A percentile compares a stretch with the other conserved stretches of the same genome.
phyloP scores from a whole-genome alignment of 2,888 invertebrate species.

The Drosophila setosimentum region DNA sequence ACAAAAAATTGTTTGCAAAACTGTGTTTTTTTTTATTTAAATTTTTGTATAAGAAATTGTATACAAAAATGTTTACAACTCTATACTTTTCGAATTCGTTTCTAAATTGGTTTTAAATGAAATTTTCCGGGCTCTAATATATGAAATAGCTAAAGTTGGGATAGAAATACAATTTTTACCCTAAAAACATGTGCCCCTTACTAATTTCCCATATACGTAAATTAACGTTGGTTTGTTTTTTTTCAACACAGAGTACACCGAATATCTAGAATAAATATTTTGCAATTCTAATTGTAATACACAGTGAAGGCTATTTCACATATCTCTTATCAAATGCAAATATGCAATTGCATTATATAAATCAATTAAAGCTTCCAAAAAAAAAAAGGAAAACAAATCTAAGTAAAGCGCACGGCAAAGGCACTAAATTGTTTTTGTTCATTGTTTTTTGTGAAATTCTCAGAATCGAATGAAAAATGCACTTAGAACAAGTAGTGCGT shows the following conservation, averaged over 20 bases:
- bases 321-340: slow-evolving; percentile 23
- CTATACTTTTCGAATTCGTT: neutral
- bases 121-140: neutral
- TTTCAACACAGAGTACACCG: slow-evolving; percentile 21
- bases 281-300: slow-evolving; percentile 37
- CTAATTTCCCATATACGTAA: slow-evolving; percentile 4
- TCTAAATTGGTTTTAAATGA: neutral
- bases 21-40: neutral
- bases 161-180: neutral
- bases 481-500: slow-evolving; percentile 9
- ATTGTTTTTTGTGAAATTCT: slow-evolving; percentile 9
- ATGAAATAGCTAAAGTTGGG: neutral
- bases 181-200: neutral
- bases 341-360: slow-evolving; percentile 38
- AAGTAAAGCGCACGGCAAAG: slow-evolving; percentile 29
- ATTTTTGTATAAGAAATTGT: neutral
- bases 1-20: neutral
- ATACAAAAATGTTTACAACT: neutral
- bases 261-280: slow-evolving; percentile 14
- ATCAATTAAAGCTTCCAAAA: slow-evolving; percentile 55
- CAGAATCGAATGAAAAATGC: slow-evolving; percentile 4
- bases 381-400: slow-evolving; percentile 1
- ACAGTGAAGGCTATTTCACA: slow-evolving; percentile 49
- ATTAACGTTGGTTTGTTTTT: neutral
- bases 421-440: slow-evolving; percentile 46